Evolutionary conservation across 1,140 invertebrate genomes (phyloP).

Genomic region (Bombus cullumanus): DNA sequence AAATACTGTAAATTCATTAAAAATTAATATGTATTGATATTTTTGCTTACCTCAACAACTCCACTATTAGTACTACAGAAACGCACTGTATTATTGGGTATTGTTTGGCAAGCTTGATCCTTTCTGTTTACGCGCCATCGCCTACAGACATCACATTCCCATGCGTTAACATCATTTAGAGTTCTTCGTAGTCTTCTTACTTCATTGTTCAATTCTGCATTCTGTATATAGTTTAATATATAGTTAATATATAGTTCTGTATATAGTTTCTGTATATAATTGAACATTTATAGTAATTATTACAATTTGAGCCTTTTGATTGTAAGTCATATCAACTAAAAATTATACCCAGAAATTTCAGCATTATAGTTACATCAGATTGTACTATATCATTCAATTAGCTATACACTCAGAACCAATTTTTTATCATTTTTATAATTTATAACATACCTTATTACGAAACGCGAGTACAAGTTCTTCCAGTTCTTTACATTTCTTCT

Average conservation of each 20-base stretch:
- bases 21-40: background rate
- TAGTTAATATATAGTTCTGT: too few relatives aligned
- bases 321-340: background rate
- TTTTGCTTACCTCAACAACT: slow-evolving; percentile 72
- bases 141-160: slow-evolving; percentile 73
- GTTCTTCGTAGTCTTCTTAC: slow-evolving; percentile 55
- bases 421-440: background rate
- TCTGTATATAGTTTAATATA: too few relatives aligned
- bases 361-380: background rate
- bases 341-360: background rate
- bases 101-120: slow-evolving; percentile 70
- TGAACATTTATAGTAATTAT: slow-evolving; percentile 4
- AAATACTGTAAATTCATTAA: background rate
- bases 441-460: slow-evolving; percentile 69
- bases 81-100: slow-evolving; percentile 54
- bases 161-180: slow-evolving; percentile 50
- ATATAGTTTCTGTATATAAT: too few relatives aligned
- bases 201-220: slow-evolving; percentile 61
- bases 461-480: slow-evolving; percentile 62
- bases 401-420: background rate
- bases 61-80: slow-evolving; percentile 71
- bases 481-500: slow-evolving; percentile 73
- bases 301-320: background rate
- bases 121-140: slow-evolving; percentile 63
- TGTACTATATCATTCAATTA: background rate